Evolutionary conservation across 2,888 invertebrate genomes (phyloP).

Genomic region (Halictus ligatus): DNA sequence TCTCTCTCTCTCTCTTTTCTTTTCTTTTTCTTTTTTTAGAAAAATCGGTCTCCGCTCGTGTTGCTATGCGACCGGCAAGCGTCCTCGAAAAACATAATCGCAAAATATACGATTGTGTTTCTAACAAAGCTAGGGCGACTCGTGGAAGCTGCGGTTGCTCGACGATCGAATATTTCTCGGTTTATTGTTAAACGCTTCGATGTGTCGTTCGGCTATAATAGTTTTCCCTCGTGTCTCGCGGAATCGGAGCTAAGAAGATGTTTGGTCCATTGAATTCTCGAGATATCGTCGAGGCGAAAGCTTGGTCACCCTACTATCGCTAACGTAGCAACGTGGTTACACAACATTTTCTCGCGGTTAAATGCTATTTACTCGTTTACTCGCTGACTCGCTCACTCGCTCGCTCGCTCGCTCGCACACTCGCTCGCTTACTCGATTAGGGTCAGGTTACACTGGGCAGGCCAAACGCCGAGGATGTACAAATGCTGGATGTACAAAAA

Average conservation of each 20-base stretch:
- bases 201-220: background rate
- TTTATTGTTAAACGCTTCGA: background rate
- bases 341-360: slow-evolving; percentile 35
- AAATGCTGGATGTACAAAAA: too few species aligned
- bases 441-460: too few species aligned
- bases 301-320: slow-evolving; percentile 53
- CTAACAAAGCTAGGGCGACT: slow-evolving; percentile 64
- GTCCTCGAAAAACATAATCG: slow-evolving; percentile 72
- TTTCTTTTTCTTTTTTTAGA: slow-evolving; percentile 38
- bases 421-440: background rate
- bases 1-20: too few species aligned
- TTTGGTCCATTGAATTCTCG: slow-evolving; percentile 21
- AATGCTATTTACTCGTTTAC: background rate
- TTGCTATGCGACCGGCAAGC: slow-evolving; percentile 58
- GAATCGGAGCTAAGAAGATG: background rate
- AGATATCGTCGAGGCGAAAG: slow-evolving; percentile 23
- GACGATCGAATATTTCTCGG: background rate
- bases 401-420: background rate
- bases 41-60: slow-evolving; percentile 58
- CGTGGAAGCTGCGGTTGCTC: slow-evolving; percentile 20
- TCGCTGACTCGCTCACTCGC: background rate
- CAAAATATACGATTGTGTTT: slow-evolving; percentile 75
- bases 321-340: slow-evolving; percentile 60
- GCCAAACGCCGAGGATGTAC: too few species aligned
- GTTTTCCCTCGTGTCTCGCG: background rate